Evolutionary conservation across 2,888 invertebrate species (phyloP).

Genomic region (Lepeophtheirus nordmannii): DNA sequence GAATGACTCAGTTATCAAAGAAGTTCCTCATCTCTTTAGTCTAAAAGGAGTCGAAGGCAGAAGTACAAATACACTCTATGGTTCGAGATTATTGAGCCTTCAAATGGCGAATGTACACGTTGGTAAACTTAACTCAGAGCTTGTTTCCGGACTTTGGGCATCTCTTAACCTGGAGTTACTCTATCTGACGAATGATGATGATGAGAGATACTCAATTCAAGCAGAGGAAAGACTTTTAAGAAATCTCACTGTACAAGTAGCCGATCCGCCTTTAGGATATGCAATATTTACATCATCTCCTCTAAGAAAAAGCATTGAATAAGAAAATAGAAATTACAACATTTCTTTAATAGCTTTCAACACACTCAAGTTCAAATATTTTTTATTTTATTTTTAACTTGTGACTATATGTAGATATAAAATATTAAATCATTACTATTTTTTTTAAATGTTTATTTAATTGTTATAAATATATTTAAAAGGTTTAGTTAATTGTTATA

Average conservation of each 20-base stretch:
- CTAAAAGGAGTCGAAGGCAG: constrained; percentile 25
- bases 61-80: constrained; percentile 26
- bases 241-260: constrained; percentile 37
- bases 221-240: constrained; percentile 36
- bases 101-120: constrained; percentile 32
- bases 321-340: not conserved
- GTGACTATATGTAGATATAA: no score
- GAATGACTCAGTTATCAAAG: constrained; percentile 33
- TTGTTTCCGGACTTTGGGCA: constrained; percentile 37
- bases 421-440: no score
- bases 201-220: constrained; percentile 39
- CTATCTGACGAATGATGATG: constrained; percentile 40
- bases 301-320: not conserved
- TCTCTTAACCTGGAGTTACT: constrained; percentile 37
- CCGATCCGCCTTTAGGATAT: constrained; percentile 38
- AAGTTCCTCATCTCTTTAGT: constrained; percentile 33
- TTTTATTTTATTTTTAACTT: no score
- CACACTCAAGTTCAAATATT: no score
- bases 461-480: no score
- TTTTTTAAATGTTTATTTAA: no score
- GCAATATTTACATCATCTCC: constrained; percentile 31
- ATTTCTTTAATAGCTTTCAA: no score
- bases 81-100: constrained; percentile 32
- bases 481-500: no score
- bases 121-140: constrained; percentile 34